Base-by-base conservation (phyloP, 2,797 vertebrate species). In the Hephaestus fuliginosus region DNA sequence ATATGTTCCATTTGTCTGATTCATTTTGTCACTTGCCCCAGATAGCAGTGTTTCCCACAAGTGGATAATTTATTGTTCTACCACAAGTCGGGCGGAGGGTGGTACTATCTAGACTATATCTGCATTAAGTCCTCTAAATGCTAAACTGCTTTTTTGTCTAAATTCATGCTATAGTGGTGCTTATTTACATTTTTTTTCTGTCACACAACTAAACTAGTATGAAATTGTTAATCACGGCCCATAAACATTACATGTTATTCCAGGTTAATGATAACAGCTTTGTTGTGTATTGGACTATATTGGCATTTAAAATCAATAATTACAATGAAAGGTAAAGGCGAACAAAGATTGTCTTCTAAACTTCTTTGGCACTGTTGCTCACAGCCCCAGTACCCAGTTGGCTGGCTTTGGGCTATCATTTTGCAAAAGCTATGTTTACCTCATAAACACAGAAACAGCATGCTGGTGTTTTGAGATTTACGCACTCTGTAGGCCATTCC, bases 1-100 rank as follows among this genome's bases (percentile, higher is more conserved):
- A 78, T 55, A 70, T 66, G 17, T 81, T 79, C 17, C 15, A 58
- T 80, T 73, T 64, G 2, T 33, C 49, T 39, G 64, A 71, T 48
- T 68, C 43, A 48, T 39, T 60, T 9, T 48, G 43, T 57, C 22
- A 51, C 48, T 64, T 70, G 52, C 25, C 25, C 33, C 43, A 71
- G 61, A 77, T 55, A 67, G 48, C 44, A 63, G 48, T 22, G 58
- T 76, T 86, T 71, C 43, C 43, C 20, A 30, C n/a, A 46, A 9
- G 33, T 79, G n/a, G 30, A 56, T 20, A 51, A 60, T 12, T 7
- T 17, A 55, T 13, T 65, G 71, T 67, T 78, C 43, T 74, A 65
- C 69, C 62, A 56, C 64, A 76, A 53, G 5, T 62, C 13, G 36
- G 39, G 12, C 60, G 7, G 10, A 15, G 17, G 55, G 18, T 20